Base-by-base conservation (phyloP, 2,113 vertebrate genomes). In the Abramis brama region DNA sequence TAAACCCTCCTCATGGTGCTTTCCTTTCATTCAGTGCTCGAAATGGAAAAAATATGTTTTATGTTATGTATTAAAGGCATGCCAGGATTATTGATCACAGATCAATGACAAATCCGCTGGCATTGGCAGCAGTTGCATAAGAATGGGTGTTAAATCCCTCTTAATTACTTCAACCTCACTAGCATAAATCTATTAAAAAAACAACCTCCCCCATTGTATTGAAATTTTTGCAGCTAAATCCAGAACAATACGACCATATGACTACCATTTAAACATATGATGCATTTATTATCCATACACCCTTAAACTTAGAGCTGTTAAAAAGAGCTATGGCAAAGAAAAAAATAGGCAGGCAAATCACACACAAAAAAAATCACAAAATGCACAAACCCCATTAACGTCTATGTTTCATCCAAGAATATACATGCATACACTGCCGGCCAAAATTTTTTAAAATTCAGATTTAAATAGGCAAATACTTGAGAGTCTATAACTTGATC, bases 121-220 rank as follows among this genome's bases (percentile, higher is more conserved):
- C 60, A 81, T 30, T 12, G 66, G 79, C 60, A 4, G 39, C 15
- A 66, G 25, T 81, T 81, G 66, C 25, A 47, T 66, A 27, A 81
- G n/a, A 30, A 50, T 21, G n/a, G 50, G 15, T 11, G 59, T 68
- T 64, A 47, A 50, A n/a, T 75, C n/a, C n/a, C 43, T 47, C 5
- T 47, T 52, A 6, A 45, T 39, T 45, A 43, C n/a, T 68, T 30
- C 25, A 50, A 6, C 52, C 27, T 68, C 50, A 52, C 45, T 13
- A 52, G 10, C 43, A 68, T 50, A 50, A 23, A 30, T 25, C 17
- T 33, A 5, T 68, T 68, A 13, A 52, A 50, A 50, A 33, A 33
- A n/a, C 79, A 62, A 62, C 57, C 77, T 60, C 23, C 15, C 19
- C 15, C 12, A 25, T 1, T 9, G 15, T 64, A 47, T 15, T 30